Evolutionary conservation across 2,113 vertebrate species (phyloP).

Genomic region (Catharus fuscescens): DNA sequence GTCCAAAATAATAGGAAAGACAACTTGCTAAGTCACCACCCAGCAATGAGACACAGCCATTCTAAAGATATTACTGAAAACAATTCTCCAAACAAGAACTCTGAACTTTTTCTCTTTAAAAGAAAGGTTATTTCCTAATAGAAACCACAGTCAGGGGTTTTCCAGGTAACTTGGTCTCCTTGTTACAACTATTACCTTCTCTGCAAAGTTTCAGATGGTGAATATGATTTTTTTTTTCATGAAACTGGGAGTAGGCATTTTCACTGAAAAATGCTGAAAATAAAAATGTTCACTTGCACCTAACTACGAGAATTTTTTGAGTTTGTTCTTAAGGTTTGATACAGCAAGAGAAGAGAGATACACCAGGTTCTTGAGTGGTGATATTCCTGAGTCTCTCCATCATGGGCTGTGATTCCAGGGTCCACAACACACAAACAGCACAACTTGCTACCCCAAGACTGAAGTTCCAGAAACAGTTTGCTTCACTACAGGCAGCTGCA

Average conservation of each 20-base stretch:
- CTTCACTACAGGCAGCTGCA: neutral
- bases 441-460: neutral
- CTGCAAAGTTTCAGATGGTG: slow-evolving; percentile 52
- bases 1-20: neutral
- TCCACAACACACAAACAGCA: neutral
- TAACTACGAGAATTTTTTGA: neutral
- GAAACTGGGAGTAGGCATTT: slow-evolving; percentile 57
- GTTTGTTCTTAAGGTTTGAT: slow-evolving; percentile 15
- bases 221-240: slow-evolving; percentile 9
- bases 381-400: neutral
- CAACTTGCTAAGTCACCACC: neutral
- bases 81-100: slow-evolving; percentile 58
- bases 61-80: slow-evolving; percentile 26
- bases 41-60: neutral
- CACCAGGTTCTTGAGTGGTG: neutral
- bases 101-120: slow-evolving; percentile 57
- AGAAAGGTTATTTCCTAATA: slow-evolving; percentile 64
- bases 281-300: slow-evolving; percentile 26
- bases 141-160: slow-evolving; percentile 54
- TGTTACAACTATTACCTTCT: slow-evolving; percentile 35
- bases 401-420: neutral
- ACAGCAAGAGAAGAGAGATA: neutral
- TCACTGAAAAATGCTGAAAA: slow-evolving; percentile 55
- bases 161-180: slow-evolving; percentile 52
- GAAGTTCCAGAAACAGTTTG: neutral